These are phyloP conservation scores for Periophthalmodon schlosseri DNA, from an alignment of 2,113 vertebrate species.

Conservation along the genomic window DNA sequence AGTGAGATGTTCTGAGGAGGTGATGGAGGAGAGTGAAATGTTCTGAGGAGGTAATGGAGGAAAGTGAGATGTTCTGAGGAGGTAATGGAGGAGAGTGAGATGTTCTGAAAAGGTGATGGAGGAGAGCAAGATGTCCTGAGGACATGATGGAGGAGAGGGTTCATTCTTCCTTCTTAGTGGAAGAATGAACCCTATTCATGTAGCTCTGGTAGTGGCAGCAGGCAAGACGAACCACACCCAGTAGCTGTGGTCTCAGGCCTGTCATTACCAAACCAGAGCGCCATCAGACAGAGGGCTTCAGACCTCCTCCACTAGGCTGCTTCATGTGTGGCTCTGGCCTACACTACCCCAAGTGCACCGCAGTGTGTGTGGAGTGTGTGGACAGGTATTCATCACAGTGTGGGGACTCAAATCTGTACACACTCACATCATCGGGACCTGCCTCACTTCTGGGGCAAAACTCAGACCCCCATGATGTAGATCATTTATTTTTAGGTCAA, in stretches of 20 bases:
- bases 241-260: constrained; percentile 92
- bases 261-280: constrained; percentile 79
- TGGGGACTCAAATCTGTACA: no score
- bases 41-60: no score
- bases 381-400: no score
- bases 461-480: no score
- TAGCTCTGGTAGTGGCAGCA: constrained; percentile 87
- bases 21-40: no score
- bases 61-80: no score
- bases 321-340: constrained; percentile 51
- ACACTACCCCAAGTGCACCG: constrained; percentile 51
- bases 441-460: no score
- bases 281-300: constrained; percentile 67
- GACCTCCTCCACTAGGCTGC: constrained; percentile 36
- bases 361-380: constrained; percentile 31
- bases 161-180: background rate
- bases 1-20: no score
- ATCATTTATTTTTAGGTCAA: no score
- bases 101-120: background rate
- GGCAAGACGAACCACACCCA: constrained; percentile 90
- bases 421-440: no score
- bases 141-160: background rate
- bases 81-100: no score
- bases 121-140: no score
- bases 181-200: background rate